These are phyloP conservation scores for Oreochromis spilurus DNA, from an alignment of 2,113 vertebrate genomes.

Conservation along the genomic window DNA sequence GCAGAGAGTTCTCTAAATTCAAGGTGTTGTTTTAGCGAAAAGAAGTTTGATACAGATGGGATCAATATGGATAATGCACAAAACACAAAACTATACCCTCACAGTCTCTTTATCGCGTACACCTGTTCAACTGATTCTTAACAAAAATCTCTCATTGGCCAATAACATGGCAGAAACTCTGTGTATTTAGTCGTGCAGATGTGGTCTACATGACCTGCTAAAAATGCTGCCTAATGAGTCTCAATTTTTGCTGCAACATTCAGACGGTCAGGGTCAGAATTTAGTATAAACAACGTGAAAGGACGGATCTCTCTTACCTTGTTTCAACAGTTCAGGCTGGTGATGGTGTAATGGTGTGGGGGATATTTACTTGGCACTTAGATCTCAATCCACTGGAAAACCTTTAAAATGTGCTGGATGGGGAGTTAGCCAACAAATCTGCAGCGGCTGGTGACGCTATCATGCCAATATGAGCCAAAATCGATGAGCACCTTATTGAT, in stretches of 20 bases:
- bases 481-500: neutral
- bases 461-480: neutral
- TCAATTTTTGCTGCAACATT: neutral
- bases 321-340: neutral
- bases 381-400: neutral
- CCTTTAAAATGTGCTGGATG: neutral
- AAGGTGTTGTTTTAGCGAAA: neutral
- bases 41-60: neutral
- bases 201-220: too few species aligned
- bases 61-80: neutral
- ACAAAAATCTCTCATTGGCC: neutral
- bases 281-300: neutral
- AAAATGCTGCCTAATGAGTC: too few species aligned
- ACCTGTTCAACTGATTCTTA: neutral
- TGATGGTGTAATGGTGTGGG: neutral
- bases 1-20: neutral
- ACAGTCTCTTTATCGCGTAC: neutral
- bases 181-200: neutral
- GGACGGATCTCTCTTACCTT: neutral
- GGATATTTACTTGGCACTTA: neutral
- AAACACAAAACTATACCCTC: neutral
- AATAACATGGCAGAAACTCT: neutral
- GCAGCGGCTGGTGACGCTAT: rapidly evolving
- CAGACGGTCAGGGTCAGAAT: neutral
- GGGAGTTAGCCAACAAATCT: neutral